Evolutionary conservation across 2,888 invertebrate species (phyloP).

Genomic region (Acheta domesticus): DNA sequence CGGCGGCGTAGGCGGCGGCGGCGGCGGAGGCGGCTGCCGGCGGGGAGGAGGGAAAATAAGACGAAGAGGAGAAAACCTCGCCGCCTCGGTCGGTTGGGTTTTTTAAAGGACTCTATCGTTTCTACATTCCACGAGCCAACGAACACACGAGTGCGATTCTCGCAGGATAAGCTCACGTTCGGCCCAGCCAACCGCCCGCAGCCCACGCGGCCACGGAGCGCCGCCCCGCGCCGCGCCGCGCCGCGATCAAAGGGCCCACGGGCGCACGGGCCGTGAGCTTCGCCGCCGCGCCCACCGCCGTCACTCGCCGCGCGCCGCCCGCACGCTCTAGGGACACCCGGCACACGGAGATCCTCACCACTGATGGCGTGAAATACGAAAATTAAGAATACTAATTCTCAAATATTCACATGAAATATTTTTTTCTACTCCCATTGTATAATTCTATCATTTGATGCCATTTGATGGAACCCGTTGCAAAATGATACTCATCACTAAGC

Average conservation of each 20-base stretch:
- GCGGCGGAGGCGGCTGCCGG: too few relatives aligned
- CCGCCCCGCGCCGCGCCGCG: too few relatives aligned
- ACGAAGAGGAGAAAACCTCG: not conserved
- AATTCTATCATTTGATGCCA: too few relatives aligned
- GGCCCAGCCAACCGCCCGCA: not conserved
- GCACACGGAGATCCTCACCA: too few relatives aligned
- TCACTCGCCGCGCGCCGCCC: too few relatives aligned
- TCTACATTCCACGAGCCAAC: conserved; percentile 18
- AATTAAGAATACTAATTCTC: too few relatives aligned
- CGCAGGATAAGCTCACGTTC: not conserved
- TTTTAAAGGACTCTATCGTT: conserved; percentile 18
- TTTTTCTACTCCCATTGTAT: too few relatives aligned
- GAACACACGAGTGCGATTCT: conserved; percentile 18
- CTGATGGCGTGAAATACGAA: too few relatives aligned
- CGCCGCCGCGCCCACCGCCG: not conserved
- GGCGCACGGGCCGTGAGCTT: not conserved
- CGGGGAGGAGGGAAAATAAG: not conserved
- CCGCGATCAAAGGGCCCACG: not conserved
- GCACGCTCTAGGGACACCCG: not conserved
- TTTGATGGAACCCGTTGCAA: too few relatives aligned
- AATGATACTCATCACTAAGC: too few relatives aligned
- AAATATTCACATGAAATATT: too few relatives aligned
- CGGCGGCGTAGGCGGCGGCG: too few relatives aligned
- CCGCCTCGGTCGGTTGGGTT: conserved; percentile 18
- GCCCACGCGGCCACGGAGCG: not conserved